Evolutionary conservation across 2,888 invertebrate genomes (phyloP).

Genomic region (Aleiodes leptofemur): DNA sequence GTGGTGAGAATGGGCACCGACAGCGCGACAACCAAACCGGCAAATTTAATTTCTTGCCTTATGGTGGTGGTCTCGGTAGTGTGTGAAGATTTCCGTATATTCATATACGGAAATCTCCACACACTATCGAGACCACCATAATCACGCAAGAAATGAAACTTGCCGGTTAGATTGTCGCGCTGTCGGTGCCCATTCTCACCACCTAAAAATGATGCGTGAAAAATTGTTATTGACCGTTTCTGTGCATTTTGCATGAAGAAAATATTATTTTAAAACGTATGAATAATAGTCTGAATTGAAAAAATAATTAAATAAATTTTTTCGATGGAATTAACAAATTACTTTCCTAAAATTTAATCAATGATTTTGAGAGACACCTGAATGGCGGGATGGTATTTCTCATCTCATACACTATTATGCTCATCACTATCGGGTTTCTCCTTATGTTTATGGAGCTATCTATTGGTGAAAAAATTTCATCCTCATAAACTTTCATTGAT

Average conservation of each 20-base stretch:
- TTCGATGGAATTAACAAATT: no score
- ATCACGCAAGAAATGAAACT: conserved; percentile 84
- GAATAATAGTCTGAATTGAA: no score
- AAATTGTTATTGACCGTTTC: conserved; percentile 76
- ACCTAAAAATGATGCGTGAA: conserved; percentile 75
- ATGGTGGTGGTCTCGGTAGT: conserved; percentile 85
- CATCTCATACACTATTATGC: conserved; percentile 88
- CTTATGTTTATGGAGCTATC: conserved; percentile 91
- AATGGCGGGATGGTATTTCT: conserved; percentile 89
- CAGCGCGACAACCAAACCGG: conserved; percentile 85
- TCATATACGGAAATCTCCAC: conserved; percentile 86
- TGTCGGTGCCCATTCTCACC: conserved; percentile 76
- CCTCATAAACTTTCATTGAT: background rate
- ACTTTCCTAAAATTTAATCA: no score
- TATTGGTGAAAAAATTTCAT: conserved; percentile 77
- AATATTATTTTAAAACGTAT: conserved; percentile 15
- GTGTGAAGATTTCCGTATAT: conserved; percentile 87
- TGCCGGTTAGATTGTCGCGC: conserved; percentile 85
- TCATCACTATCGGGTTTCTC: conserved; percentile 87
- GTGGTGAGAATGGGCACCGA: conserved; percentile 74
- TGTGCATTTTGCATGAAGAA: conserved; percentile 71
- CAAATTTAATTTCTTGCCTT: conserved; percentile 84
- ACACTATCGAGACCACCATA: conserved; percentile 86
- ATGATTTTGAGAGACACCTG: no score
- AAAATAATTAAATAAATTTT: no score